These are phyloP conservation scores for Phymastichus coffea DNA, from an alignment of 1,140 invertebrate species.

Conservation along the genomic window DNA sequence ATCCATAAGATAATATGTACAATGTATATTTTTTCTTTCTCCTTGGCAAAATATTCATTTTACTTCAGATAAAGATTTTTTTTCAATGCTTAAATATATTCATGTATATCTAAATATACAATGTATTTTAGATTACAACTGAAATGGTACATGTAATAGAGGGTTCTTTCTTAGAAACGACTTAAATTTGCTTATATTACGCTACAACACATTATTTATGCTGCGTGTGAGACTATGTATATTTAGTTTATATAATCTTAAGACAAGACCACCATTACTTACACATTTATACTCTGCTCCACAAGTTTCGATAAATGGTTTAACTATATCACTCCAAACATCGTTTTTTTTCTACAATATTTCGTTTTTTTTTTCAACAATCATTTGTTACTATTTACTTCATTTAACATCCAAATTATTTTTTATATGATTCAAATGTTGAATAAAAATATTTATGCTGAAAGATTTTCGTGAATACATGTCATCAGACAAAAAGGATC, in stretches of 20 bases:
- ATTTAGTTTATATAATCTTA: slow-evolving; percentile 34
- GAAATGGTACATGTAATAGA: slow-evolving; percentile 39
- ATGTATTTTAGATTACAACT: slow-evolving; percentile 38
- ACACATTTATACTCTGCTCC: slow-evolving; percentile 33
- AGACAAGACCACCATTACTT: slow-evolving; percentile 36
- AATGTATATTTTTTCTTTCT: slow-evolving; percentile 31
- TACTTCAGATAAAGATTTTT: slow-evolving; percentile 5
- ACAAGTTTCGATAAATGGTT: slow-evolving; percentile 22
- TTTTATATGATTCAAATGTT: slow-evolving; percentile 17
- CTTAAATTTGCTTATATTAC: slow-evolving; percentile 30
- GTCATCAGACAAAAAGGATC: slow-evolving; percentile 5
- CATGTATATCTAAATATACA: slow-evolving; percentile 39
- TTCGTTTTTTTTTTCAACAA: too few relatives aligned
- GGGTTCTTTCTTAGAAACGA: slow-evolving; percentile 15
- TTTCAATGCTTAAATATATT: slow-evolving; percentile 27
- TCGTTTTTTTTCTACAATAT: too few relatives aligned
- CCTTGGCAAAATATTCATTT: slow-evolving; percentile 2
- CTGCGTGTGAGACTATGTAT: slow-evolving; percentile 31
- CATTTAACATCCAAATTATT: too few relatives aligned
- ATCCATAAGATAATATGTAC: slow-evolving; percentile 50
- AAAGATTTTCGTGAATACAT: slow-evolving; percentile 6
- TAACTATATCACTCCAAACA: slow-evolving; percentile 16
- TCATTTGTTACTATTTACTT: too few relatives aligned
- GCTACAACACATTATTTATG: slow-evolving; percentile 38
- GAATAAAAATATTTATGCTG: not conserved